These are phyloP conservation scores for Drosophila melanica DNA, from an alignment of 1,140 invertebrate species.

Conservation along the genomic window DNA sequence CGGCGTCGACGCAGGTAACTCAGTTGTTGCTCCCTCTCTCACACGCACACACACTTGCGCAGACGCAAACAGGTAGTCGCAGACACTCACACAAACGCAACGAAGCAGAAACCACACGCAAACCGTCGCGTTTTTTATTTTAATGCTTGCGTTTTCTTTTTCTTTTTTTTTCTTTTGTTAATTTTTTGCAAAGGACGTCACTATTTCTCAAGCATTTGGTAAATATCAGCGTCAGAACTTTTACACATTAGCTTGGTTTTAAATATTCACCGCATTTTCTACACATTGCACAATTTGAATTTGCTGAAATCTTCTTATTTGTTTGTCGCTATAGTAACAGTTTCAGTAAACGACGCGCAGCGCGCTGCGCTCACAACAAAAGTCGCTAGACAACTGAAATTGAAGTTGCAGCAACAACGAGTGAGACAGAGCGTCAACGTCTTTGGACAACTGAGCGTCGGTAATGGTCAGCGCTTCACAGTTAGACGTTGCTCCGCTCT, in stretches of 20 bases:
- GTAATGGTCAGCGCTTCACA: conserved; percentile 69
- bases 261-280: neutral
- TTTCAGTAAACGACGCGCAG: conserved; percentile 29
- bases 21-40: conserved; percentile 32
- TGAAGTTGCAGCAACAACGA: conserved; percentile 51
- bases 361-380: conserved; percentile 51
- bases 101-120: conserved; percentile 68
- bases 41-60: conserved; percentile 33
- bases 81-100: conserved; percentile 55
- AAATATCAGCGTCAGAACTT: neutral
- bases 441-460: conserved; percentile 34
- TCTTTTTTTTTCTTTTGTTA: neutral
- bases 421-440: conserved; percentile 31
- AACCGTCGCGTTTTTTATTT: conserved; percentile 63
- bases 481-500: conserved; percentile 47
- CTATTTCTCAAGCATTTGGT: conserved; percentile 16
- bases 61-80: conserved; percentile 70
- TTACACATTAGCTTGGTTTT: neutral
- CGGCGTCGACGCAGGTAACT: conserved; percentile 59
- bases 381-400: conserved; percentile 64
- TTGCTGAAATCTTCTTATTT: conserved; percentile 39
- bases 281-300: conserved; percentile 27
- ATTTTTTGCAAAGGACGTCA: conserved; percentile 7
- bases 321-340: conserved; percentile 28
- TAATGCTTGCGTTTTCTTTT: conserved; percentile 28